A percentile compares a stretch with the other conserved stretches of the same genome.
These are phyloP conservation scores for Saimiri boliviensis DNA, from an alignment of 2,113 vertebrate genomes.

Conservation along the genomic window DNA sequence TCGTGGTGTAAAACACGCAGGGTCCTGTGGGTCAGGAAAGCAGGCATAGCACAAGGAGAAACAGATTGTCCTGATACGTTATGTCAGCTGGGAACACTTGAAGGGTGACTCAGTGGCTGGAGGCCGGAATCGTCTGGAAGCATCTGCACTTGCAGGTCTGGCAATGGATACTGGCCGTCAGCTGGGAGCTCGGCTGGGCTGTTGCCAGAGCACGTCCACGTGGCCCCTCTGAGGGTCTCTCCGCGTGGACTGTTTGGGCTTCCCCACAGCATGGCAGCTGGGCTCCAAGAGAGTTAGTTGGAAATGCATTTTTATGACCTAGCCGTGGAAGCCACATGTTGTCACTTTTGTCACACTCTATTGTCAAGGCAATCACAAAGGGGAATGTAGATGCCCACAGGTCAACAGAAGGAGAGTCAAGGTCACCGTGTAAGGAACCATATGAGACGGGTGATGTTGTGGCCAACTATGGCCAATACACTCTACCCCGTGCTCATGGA, in stretches of 20 bases:
- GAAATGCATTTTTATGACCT: background rate
- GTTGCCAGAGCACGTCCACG: too few species aligned
- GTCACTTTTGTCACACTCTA: accelerated
- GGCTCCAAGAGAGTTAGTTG: background rate
- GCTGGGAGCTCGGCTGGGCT: background rate
- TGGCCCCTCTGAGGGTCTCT: background rate
- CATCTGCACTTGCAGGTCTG: background rate
- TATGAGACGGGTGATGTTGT: background rate
- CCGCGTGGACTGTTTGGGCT: background rate
- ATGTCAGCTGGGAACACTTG: background rate
- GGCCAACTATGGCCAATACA: background rate
- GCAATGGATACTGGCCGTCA: background rate
- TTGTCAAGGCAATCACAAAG: background rate
- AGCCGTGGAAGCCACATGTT: background rate
- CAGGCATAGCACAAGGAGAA: background rate
- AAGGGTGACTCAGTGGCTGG: background rate
- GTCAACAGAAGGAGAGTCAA: background rate
- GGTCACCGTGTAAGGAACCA: background rate
- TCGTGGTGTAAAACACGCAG: accelerated
- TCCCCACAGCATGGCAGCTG: background rate
- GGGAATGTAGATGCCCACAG: background rate
- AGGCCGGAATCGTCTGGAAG: background rate
- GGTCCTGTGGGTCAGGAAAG: background rate
- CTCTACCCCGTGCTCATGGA: background rate
- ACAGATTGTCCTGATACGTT: background rate